Conservation (phyloP, 2,797 vertebrate species). For the Cossypha heuglini region DNA sequence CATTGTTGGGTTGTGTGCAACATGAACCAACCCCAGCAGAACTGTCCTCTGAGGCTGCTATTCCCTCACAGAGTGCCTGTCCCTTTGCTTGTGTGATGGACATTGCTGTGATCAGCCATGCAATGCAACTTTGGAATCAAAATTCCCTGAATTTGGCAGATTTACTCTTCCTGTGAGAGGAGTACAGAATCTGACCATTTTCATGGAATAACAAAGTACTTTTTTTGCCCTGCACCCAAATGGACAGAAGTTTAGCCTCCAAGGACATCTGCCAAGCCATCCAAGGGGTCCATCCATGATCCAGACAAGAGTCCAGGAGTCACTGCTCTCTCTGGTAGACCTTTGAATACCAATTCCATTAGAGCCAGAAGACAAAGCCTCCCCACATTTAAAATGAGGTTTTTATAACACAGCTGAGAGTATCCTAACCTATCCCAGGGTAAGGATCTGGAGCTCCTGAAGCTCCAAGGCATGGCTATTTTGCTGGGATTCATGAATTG, state of each 20-base stretch:
- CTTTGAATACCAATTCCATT: background rate
- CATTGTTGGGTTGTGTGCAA: background rate
- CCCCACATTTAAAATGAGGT: background rate
- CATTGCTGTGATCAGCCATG: background rate
- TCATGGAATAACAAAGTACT: background rate
- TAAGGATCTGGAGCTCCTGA: background rate
- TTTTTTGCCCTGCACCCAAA: background rate
- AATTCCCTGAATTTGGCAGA: background rate
- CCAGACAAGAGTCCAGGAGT: background rate
- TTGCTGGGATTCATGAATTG: background rate
- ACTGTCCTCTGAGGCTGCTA: background rate
- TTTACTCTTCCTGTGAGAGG: background rate
- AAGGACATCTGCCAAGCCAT: background rate
- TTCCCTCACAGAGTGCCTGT: background rate
- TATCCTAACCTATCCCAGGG: background rate
- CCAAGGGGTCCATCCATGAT: background rate
- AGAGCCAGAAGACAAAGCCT: background rate
- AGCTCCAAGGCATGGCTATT: background rate
- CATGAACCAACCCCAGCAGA: background rate
- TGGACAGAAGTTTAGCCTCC: background rate
- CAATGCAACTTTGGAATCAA: background rate
- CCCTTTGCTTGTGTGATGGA: background rate
- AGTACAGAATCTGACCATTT: background rate
- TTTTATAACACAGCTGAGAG: background rate
- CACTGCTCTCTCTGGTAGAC: background rate